Evolutionary conservation across 2,888 invertebrate genomes (phyloP).

Genomic region (Caenorhabditis wallacei): DNA sequence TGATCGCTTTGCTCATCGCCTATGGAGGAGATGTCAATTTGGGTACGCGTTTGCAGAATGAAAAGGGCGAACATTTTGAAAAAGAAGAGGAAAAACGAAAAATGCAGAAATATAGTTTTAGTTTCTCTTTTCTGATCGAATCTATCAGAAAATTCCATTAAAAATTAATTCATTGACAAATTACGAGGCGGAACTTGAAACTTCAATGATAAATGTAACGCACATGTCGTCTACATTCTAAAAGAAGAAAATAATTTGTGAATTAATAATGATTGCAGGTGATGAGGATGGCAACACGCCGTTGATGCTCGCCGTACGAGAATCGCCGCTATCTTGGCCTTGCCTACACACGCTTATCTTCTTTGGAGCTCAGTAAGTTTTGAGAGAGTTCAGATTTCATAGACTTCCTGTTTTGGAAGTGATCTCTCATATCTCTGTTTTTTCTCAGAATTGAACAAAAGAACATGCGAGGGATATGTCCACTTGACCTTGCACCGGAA

Average conservation of each 20-base stretch:
- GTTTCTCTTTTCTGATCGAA: too few species aligned
- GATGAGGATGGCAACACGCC: slow-evolving; percentile 86
- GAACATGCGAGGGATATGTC: slow-evolving; percentile 85
- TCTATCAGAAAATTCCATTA: neutral
- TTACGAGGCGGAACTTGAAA: slow-evolving; percentile 17
- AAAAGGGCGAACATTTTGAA: neutral
- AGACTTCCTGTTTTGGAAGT: too few species aligned
- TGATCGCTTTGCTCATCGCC: slow-evolving; percentile 86
- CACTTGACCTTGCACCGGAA: slow-evolving; percentile 86
- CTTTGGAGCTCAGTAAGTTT: slow-evolving; percentile 80
- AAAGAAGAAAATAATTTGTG: slow-evolving; percentile 19
- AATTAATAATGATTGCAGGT: slow-evolving; percentile 68
- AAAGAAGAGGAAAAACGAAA: neutral
- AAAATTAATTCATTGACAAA: slow-evolving; percentile 2
- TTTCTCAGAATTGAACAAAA: slow-evolving; percentile 79
- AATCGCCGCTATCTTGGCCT: slow-evolving; percentile 86
- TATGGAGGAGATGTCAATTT: slow-evolving; percentile 86
- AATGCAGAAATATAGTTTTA: too few species aligned
- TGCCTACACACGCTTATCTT: slow-evolving; percentile 82
- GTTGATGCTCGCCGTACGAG: slow-evolving; percentile 86
- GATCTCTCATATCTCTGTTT: too few species aligned
- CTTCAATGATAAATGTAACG: neutral
- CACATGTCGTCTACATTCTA: slow-evolving; percentile 14
- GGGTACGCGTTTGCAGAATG: slow-evolving; percentile 72
- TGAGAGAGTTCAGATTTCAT: neutral